These are phyloP conservation scores for Cerastis rubricosa DNA, from an alignment of 2,888 invertebrate genomes.

Conservation along the genomic window DNA sequence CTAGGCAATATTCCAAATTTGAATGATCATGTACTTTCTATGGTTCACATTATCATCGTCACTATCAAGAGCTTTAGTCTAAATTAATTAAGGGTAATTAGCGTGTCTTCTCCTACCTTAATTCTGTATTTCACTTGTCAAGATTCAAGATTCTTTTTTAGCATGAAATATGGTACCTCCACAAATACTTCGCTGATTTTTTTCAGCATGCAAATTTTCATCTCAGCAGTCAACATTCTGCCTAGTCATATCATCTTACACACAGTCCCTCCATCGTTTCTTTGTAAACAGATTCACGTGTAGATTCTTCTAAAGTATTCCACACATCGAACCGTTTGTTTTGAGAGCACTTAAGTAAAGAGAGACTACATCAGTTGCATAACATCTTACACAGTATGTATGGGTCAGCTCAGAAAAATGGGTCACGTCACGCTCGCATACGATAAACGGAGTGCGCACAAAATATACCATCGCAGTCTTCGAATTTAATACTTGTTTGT, in stretches of 20 bases:
- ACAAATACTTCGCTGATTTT: too few species aligned
- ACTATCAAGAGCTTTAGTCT: too few species aligned
- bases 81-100: too few species aligned
- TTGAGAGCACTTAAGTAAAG: constrained; percentile 47
- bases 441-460: constrained; percentile 40
- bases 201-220: too few species aligned
- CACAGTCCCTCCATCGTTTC: neutral
- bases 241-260: neutral
- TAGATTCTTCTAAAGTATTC: constrained; percentile 1
- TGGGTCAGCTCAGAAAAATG: constrained; percentile 59
- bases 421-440: constrained; percentile 53
- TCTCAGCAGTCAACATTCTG: too few species aligned
- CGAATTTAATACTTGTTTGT: constrained; percentile 46
- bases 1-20: constrained; percentile 5
- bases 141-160: too few species aligned
- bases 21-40: neutral
- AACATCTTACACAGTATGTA: constrained; percentile 51
- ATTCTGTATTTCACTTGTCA: too few species aligned
- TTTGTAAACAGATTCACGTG: neutral
- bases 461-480: constrained; percentile 39
- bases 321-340: constrained; percentile 37
- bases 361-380: constrained; percentile 56
- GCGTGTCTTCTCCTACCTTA: too few species aligned
- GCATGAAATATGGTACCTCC: too few species aligned
- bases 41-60: neutral